phyloP scores from a whole-genome alignment of 2,113 vertebrate genomes.

The Catagonus wagneri region DNA sequence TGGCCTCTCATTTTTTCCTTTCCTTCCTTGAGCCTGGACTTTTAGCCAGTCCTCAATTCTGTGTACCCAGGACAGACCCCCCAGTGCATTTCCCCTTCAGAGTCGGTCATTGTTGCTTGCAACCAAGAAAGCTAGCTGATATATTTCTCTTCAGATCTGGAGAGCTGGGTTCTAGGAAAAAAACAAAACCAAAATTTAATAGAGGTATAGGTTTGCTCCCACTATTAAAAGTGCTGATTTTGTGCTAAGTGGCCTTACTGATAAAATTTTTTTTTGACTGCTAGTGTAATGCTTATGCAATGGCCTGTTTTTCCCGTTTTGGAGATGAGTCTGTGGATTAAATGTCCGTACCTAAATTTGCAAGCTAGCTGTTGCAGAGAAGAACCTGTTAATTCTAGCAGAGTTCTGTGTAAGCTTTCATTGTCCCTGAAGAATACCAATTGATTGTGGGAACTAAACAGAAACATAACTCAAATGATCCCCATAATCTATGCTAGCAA shows the following conservation, averaged over 20 bases:
- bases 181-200: not conserved
- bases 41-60: not conserved
- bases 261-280: slow-evolving; percentile 30
- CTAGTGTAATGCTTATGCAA: not conserved
- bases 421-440: slow-evolving; percentile 64
- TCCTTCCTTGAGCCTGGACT: not conserved
- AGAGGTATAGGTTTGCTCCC: not conserved
- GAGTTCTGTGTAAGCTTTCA: slow-evolving; percentile 51
- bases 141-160: not conserved
- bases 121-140: not conserved
- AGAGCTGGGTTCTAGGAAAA: not conserved
- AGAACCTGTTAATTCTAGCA: slow-evolving; percentile 65
- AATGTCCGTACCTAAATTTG: slow-evolving; percentile 56
- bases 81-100: not conserved
- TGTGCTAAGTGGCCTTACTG: slow-evolving; percentile 20
- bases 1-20: not conserved
- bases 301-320: slow-evolving; percentile 44
- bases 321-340: slow-evolving; percentile 65
- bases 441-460: slow-evolving; percentile 43
- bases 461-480: slow-evolving; percentile 58
- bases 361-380: slow-evolving; percentile 12
- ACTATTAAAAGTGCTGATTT: slow-evolving; percentile 54
- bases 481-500: not conserved
- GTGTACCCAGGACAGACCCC: not conserved
- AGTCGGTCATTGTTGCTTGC: not conserved